Base-by-base conservation (phyloP, 2,888 invertebrate species). In the Cephonodes hylas region DNA sequence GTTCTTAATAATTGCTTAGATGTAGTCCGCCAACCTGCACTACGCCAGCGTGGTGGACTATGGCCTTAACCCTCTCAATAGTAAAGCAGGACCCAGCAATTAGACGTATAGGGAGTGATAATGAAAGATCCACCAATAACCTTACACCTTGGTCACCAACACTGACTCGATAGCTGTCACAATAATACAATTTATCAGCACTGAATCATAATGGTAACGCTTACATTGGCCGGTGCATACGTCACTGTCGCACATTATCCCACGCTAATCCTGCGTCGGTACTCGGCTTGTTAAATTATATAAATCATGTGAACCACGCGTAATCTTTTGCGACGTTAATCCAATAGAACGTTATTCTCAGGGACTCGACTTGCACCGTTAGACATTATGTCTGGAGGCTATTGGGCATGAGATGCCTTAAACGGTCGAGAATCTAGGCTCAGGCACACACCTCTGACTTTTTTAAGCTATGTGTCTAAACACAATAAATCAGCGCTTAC, bases 321-420 rank as follows among this genome's bases (percentile, higher is more conserved):
- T 83, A 85, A 85, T 84, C 85, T 85, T 83, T 80, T 65, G 72
- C 79, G 85, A 84, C 83, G 76, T 81, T 85, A 83, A 85, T 83
- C 81, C 79, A 67, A 18, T 64, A 25, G 66, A 63, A 34, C 60
- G 63, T 34, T 78, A 81, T 80, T 80, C 70, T 71, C 58, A 15
- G 22, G 42, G 38, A 27, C 31, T 46, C 62, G 58, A 58, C 31
- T 22, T 60, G 3, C 18, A 38, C 4, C 20, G 23, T 15, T 34
- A 38, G 46, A 48, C 4, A 27, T 42, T 42, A 53, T 53, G 2
- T 22, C 48, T 31, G 48, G 15, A 0, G 1, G 6, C 23, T 58
- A 5, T n/a, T n/a, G n/a, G n/a, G n/a, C n/a, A n/a, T n/a, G n/a
- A n/a, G n/a, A n/a, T n/a, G n/a, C n/a, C n/a, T n/a, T n/a, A n/a